A percentile compares a stretch with the other conserved stretches of the same genome.
phyloP scores from a whole-genome alignment of 2,113 vertebrate genomes.

The Cairina moschata region DNA sequence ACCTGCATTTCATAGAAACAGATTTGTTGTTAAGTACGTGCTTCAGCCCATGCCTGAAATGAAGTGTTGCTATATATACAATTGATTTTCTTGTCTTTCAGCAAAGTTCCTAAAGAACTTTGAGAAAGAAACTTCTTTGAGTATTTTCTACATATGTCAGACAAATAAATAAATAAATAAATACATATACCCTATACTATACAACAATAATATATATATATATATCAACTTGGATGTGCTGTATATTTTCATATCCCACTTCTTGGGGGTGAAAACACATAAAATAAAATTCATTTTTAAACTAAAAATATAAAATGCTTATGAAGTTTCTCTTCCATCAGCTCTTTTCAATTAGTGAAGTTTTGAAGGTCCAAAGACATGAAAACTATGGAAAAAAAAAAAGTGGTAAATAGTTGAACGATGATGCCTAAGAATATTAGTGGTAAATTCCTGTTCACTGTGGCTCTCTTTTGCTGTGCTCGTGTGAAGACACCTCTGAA shows the following conservation, averaged over 20 bases:
- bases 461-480: not conserved
- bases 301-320: not conserved
- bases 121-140: not conserved
- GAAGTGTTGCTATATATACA: not conserved
- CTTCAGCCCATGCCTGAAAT: not conserved
- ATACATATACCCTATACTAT: not conserved
- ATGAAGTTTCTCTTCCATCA: not conserved
- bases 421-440: not conserved
- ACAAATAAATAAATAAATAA: not conserved
- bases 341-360: not conserved
- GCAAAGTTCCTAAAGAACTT: not conserved
- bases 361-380: not conserved
- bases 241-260: not conserved
- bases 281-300: not conserved
- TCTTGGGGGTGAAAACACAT: not conserved
- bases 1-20: not conserved
- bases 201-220: not conserved
- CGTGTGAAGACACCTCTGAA: too few relatives aligned
- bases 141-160: not conserved
- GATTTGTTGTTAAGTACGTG: not conserved
- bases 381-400: not conserved
- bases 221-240: not conserved
- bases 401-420: not conserved
- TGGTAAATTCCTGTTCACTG: rapidly evolving
- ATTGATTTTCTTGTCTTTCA: conserved; percentile 3